These are phyloP conservation scores for Galagoides demidoff DNA, from an alignment of 2,797 vertebrate species.

Conservation along the genomic window DNA sequence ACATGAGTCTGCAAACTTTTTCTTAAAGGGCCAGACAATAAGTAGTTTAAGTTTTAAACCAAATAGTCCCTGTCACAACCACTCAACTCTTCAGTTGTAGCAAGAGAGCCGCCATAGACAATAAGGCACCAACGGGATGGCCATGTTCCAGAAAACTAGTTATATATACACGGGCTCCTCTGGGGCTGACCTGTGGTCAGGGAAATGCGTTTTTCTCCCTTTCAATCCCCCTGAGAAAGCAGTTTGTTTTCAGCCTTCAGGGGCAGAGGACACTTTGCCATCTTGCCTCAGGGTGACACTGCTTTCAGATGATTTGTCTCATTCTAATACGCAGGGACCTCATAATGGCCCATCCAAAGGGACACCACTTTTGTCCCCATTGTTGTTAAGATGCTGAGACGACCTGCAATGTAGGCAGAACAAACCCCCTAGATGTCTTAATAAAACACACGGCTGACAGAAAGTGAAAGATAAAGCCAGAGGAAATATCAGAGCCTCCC, in stretches of 20 bases:
- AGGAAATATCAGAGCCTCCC: not conserved
- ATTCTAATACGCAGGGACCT: not conserved
- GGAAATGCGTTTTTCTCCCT: not conserved
- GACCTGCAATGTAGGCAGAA: not conserved
- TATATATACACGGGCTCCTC: not conserved
- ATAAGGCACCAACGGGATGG: not conserved
- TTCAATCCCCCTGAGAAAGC: not conserved
- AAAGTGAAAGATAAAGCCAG: not conserved
- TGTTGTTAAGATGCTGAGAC: not conserved
- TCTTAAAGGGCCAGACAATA: not conserved
- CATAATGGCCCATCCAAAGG: fast-evolving
- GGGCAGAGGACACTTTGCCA: not conserved
- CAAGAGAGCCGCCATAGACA: not conserved
- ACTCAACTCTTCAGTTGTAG: not conserved
- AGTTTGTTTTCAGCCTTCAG: not conserved
- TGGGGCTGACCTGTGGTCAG: not conserved
- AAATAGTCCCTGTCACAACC: not conserved
- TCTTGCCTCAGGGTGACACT: not conserved
- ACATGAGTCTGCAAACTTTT: not conserved
- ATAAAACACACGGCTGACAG: not conserved
- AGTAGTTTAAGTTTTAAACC: not conserved
- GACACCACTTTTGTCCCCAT: too few relatives aligned
- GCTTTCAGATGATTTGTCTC: not conserved
- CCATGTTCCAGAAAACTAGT: not conserved
- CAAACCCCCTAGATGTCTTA: not conserved